Base-by-base conservation (phyloP, 2,888 invertebrate species). In the Sarcophaga carnaria region DNA sequence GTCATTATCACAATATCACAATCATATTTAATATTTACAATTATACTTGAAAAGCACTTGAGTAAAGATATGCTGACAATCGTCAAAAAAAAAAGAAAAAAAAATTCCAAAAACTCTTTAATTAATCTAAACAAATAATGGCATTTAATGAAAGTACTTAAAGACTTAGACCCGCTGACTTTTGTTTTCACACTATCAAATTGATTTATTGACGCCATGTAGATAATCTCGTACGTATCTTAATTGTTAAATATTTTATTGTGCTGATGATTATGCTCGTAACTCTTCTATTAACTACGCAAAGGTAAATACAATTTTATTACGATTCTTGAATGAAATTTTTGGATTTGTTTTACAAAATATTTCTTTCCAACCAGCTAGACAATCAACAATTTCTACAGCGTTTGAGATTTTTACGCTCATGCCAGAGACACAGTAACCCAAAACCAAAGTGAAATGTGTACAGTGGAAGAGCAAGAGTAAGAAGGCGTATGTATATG, bases 351-450 rank as follows among this genome's bases (percentile, higher is more conserved):
- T 10, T 37, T 37, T 37, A 37, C 37, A 37, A 37, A 37, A 37
- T 10, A 37, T 37, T 37, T 37, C 37, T 2, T 37, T 37, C 2
- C 37, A 17, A 14, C 12, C 14, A 59, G 22, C 14, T 49, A 49
- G 49, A 12, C 67, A 64, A n/a, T 47, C 25, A 37, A 2, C 37
- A 37, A 25, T 12, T 66, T 45, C 64, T 22, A 67, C 49, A 74
- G 49, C 49, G 3, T 62, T 83, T 63, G 4, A 37, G 37, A 37
- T 63, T 11, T 77, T 64, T 12, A 66, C 37, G 54, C 67, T 74
- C 67, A 74, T 49, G 74, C 74, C 37, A 69, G 69, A 79, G 62
- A 47, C 66, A 14, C 45, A 5, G n/a, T 78, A 78, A 79, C 25
- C 69, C 69, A 69, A 69, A 37, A 27, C 27, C 47, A 71, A 76